Evolutionary conservation across 2,797 vertebrate genomes (phyloP), one percentile per base, ranked within the genome.

Genomic region (Syngnathus acus): DNA sequence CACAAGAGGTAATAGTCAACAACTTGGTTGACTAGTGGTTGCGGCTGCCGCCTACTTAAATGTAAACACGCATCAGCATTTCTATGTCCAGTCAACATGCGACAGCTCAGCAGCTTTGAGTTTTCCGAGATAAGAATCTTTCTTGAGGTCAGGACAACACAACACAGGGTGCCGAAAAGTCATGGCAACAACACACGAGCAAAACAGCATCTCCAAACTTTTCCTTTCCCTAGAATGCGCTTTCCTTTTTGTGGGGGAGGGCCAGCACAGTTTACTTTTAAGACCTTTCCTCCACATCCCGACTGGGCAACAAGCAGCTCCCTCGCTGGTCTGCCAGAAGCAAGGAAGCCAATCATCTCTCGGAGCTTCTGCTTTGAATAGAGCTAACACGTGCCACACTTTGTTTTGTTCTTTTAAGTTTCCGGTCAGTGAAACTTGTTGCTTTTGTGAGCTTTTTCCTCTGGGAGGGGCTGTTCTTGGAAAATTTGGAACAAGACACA

Each of bases 261-360:
- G 81, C 81, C 32, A 73, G 60, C 53, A 26, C 38, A 75, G 71
- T 86, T 86, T 85, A 72, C 72, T 13, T 43, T 43, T 68, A 69
- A 73, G 85, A 92, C 91, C 89, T 91, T 92, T 92, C 82, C 85
- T 90, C 90, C 82, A 91, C 74, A 82, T 91, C 79, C 74, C 53
- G 62, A 65, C 79, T 75, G 59, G 72, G 51, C 14, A 3, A 42
- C 32, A 1, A 65, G 40, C 13, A 23, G 39, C 42, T 65, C 64
- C 5, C 71, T 82, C 82, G 89, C 85, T 89, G 86, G 89, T 76
- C 65, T 14, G 14, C 47, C 13, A 68, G 68, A 68, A 59, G 17
- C 19, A 69, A 43, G 60, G 71, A 61, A 67, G 67, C 88, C 89
- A 90, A 90, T 90, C 79, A 77, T 70, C 61, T 58, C 14, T 8